These are phyloP conservation scores for Hystrix brachyura DNA, from an alignment of 2,113 vertebrate genomes.

Conservation along the genomic window DNA sequence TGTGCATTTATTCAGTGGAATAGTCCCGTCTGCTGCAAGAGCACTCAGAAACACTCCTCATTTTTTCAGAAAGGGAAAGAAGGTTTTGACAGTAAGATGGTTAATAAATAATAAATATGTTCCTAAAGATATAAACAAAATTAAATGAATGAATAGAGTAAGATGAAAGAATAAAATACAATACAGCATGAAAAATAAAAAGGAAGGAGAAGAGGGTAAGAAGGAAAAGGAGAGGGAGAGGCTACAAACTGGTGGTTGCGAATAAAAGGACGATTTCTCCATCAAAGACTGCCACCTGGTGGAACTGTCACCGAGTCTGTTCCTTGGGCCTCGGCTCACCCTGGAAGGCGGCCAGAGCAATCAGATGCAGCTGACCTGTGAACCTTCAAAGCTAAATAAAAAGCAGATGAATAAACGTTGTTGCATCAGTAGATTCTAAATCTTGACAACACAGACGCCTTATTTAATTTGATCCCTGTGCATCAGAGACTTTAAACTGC, in stretches of 20 bases:
- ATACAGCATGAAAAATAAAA: background rate
- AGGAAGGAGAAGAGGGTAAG: background rate
- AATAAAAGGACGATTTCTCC: background rate
- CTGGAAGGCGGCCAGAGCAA: conserved; percentile 71
- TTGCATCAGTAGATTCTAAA: conserved; percentile 86
- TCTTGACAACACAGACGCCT: conserved; percentile 85
- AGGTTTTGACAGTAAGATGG: conserved; percentile 43
- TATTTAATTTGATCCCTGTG: conserved; percentile 89
- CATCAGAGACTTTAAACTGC: conserved; percentile 85
- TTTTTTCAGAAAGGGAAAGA: conserved; percentile 73
- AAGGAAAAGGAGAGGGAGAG: background rate
- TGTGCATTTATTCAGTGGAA: conserved; percentile 61
- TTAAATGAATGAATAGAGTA: conserved; percentile 33
- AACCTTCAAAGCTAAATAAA: conserved; percentile 85
- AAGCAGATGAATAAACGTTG: conserved; percentile 85
- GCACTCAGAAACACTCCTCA: conserved; percentile 64
- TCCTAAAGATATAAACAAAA: conserved; percentile 53
- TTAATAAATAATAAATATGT: conserved; percentile 31
- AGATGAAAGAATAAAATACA: conserved; percentile 26
- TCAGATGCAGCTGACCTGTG: conserved; percentile 83
- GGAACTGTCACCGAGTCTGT: conserved; percentile 41
- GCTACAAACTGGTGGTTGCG: background rate
- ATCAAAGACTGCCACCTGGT: conserved; percentile 87
- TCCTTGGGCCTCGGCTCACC: background rate
- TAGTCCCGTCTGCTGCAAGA: background rate